Conservation (phyloP, 2,888 invertebrate genomes). For the Cryptosula pallasiana region DNA sequence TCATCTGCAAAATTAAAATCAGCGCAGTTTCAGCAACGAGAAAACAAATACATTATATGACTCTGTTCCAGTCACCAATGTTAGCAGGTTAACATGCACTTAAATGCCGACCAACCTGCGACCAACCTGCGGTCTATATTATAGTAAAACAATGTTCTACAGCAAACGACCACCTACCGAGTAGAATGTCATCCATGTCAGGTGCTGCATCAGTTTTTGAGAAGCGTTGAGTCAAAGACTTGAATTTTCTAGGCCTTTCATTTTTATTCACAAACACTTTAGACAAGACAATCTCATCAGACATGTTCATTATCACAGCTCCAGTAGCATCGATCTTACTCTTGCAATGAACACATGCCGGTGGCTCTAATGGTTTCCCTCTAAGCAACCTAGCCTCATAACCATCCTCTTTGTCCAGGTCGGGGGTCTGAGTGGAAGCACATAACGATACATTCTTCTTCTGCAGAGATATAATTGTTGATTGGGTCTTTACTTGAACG, state of each 20-base stretch:
- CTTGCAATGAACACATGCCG: neutral
- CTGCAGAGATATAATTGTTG: slow-evolving; percentile 13
- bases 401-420: slow-evolving; percentile 8
- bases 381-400: slow-evolving; percentile 2
- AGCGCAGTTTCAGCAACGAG: no score
- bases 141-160: no score
- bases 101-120: no score
- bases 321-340: neutral
- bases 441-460: neutral
- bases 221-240: neutral
- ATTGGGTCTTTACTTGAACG: slow-evolving; percentile 20
- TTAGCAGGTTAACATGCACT: no score
- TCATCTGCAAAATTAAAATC: no score
- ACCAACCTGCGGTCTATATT: no score
- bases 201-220: neutral
- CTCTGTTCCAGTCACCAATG: no score
- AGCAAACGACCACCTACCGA: no score
- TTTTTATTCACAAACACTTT: neutral
- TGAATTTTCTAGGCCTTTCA: neutral
- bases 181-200: neutral
- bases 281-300: neutral
- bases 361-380: neutral
- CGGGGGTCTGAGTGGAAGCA: slow-evolving; percentile 15
- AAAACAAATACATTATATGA: no score
- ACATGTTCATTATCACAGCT: neutral